Conservation (phyloP, 2,113 vertebrate species). For the Clupea harengus region DNA sequence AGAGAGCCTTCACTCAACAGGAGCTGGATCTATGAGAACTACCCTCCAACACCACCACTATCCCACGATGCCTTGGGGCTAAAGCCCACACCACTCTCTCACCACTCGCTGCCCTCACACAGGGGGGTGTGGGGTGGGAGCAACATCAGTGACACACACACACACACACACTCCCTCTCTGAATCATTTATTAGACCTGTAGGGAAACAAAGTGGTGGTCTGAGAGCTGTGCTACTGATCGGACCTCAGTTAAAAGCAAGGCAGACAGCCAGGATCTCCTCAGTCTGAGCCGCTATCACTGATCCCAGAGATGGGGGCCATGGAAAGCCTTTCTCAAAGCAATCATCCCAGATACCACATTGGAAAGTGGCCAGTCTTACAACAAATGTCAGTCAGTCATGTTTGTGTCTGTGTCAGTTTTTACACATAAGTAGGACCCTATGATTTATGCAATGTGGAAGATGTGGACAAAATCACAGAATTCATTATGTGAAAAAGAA, state of each 20-base stretch:
- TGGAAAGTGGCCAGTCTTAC: not conserved
- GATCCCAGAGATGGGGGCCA: not conserved
- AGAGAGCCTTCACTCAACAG: constrained; percentile 1
- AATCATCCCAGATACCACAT: not conserved
- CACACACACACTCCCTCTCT: not conserved
- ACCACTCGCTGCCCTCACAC: too few relatives aligned
- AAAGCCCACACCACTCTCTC: too few relatives aligned
- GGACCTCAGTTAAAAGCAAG: not conserved
- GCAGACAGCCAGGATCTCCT: not conserved
- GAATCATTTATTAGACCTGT: too few relatives aligned
- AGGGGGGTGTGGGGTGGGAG: too few relatives aligned
- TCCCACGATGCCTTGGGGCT: constrained; percentile 10
- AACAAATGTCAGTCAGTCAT: not conserved
- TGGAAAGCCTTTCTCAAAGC: not conserved
- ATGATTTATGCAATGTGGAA: too few relatives aligned
- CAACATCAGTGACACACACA: not conserved
- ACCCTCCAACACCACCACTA: not conserved
- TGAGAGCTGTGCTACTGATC: not conserved
- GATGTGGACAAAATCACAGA: too few relatives aligned
- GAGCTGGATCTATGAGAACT: too few relatives aligned
- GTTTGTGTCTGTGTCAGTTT: not conserved
- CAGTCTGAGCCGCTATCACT: not conserved
- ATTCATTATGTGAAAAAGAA: too few relatives aligned
- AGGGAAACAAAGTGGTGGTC: not conserved
- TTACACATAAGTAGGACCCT: too few relatives aligned